Percentiles rank a stretch among this genome's conserved stretches.
Evolutionary conservation across 2,888 invertebrate genomes (phyloP).

Genomic region (Acrobasis repandana): DNA sequence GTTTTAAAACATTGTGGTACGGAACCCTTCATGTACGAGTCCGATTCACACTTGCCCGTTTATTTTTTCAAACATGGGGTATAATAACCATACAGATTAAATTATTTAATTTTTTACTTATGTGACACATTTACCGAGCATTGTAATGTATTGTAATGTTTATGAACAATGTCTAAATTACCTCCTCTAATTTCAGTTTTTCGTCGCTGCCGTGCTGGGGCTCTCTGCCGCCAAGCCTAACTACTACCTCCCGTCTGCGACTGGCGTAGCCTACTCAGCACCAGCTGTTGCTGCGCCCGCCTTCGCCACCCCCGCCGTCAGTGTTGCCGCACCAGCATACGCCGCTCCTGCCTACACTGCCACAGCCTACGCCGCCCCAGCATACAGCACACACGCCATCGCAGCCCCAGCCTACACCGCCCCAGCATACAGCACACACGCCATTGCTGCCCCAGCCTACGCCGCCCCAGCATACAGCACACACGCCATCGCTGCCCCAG

Average conservation of each 20-base stretch:
- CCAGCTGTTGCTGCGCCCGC: slow-evolving; percentile 8
- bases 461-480: slow-evolving; percentile 22
- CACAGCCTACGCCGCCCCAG: slow-evolving; percentile 21
- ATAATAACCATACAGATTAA: background rate
- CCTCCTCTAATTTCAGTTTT: slow-evolving; percentile 13
- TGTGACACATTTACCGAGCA: background rate
- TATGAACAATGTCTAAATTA: background rate
- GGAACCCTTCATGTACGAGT: too few species aligned
- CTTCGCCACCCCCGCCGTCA: slow-evolving; percentile 4
- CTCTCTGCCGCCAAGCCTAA: slow-evolving; percentile 23
- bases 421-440: background rate
- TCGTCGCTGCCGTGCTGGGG: slow-evolving; percentile 23
- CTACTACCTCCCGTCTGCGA: slow-evolving; percentile 3
- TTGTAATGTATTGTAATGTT: background rate
- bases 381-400: slow-evolving; percentile 23
- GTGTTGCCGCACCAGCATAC: slow-evolving; percentile 8
- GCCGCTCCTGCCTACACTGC: slow-evolving; percentile 23
- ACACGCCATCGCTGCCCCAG: slow-evolving; percentile 29
- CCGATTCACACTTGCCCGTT: too few species aligned
- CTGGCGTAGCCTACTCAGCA: slow-evolving; percentile 15
- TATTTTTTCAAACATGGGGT: background rate
- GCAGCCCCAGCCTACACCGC: slow-evolving; percentile 4
- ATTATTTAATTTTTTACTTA: background rate
- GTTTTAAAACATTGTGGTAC: too few species aligned
- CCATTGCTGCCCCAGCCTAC: slow-evolving; percentile 20